Percentiles rank a stretch among this genome's conserved stretches.
These are phyloP conservation scores for Eudasyphora cyanicolor DNA, from an alignment of 2,888 invertebrate species.

Conservation along the genomic window DNA sequence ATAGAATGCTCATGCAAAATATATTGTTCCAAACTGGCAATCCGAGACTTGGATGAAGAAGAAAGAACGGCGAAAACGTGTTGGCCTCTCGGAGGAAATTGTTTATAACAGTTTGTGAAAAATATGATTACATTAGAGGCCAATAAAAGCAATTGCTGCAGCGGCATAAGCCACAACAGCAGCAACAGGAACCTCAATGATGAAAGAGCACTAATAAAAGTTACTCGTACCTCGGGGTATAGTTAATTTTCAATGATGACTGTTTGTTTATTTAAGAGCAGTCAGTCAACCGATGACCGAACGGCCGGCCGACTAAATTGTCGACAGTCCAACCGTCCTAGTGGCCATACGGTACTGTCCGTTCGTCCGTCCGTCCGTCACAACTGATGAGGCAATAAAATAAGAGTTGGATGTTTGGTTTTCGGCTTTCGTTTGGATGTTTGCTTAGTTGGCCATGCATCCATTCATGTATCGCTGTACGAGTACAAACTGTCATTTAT, in stretches of 20 bases:
- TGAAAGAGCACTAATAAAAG: conserved; percentile 46
- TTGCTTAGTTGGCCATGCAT: background rate
- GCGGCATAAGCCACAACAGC: background rate
- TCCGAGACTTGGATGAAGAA: background rate
- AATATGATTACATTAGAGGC: conserved; percentile 58
- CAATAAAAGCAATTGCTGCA: conserved; percentile 58
- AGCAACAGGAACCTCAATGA: conserved; percentile 21
- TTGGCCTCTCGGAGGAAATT: conserved; percentile 48
- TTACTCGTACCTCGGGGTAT: conserved; percentile 55
- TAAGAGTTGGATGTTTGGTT: conserved; percentile 19
- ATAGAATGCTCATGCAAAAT: background rate
- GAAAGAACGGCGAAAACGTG: conserved; percentile 21
- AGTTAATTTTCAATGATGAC: conserved; percentile 56
- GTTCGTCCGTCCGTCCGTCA: background rate
- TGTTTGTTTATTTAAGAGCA: conserved; percentile 58
- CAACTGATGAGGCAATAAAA: conserved; percentile 2
- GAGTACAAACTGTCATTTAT: conserved; percentile 63
- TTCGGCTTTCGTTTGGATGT: conserved; percentile 8
- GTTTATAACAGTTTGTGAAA: conserved; percentile 38
- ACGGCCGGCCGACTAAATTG: background rate
- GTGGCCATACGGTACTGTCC: conserved; percentile 15
- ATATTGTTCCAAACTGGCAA: background rate
- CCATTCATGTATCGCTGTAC: too few relatives aligned
- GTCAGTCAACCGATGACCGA: conserved; percentile 7
- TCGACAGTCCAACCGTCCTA: background rate